Base-by-base conservation (phyloP, 92 coral and sea anemone species). In the Zoanthus sansibaricus region DNA sequence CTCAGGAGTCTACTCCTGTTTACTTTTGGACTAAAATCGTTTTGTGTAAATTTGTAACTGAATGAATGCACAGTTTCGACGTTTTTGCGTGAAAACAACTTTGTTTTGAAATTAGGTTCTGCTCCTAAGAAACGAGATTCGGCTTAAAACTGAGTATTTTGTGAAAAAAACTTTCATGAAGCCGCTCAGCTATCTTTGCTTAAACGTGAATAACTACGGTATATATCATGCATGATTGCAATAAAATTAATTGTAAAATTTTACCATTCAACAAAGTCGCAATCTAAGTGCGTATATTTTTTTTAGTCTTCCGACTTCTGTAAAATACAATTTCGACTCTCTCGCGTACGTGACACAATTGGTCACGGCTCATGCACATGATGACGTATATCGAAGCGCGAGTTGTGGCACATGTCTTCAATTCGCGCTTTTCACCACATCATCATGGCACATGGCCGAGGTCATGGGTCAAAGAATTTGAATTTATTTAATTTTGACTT, bases 201-300 rank as follows among this genome's bases (percentile, higher is more conserved):
- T 33, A 33, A 33, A 33, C 1, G 42, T 33, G 42, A 33, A 33
- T 33, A 33, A 33, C 42, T 33, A 33, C 42, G 42, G 1, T 33
- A 33, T 33, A 72, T 44, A 72, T 72, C 77, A 72, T 72, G 77
- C 56, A 72, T 72, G n/a, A 72, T 72, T 46, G 56, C 77, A 72
- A 72, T 72, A 42, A 37, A 72, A 72, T 72, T 69, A 71, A n/a
- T n/a, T n/a, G n/a, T 37, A 72, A 72, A 72, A 42, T 72, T 72
- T 20, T 72, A 46, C 77, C 56, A 72, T 72, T 72, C 64, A 58
- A 52, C 11, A 52, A 58, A 58, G 64, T 58, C 16, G n/a, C 64
- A 58, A 58, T 58, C 64, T 3, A 11, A 58, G 66, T 17, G 66
- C 66, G 18, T 58, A 11, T 58, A 58, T n/a, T n/a, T n/a, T 58